Percentiles rank a stretch among this genome's conserved stretches.
Conservation (phyloP, 2,888 invertebrate genomes). For the Agriopis leucophaearia region DNA sequence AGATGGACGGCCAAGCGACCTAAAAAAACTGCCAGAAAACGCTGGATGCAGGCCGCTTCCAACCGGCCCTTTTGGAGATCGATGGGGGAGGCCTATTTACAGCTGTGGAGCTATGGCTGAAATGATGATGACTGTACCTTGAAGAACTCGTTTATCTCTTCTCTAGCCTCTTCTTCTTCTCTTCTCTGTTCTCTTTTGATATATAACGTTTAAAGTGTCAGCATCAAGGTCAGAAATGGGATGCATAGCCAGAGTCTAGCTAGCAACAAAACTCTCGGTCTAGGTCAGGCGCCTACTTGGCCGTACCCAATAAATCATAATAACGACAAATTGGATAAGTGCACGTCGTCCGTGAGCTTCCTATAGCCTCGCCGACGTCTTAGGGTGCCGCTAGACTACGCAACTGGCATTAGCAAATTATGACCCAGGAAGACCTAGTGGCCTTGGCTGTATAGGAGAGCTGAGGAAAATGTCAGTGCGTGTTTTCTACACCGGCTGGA, state of each 20-base stretch:
- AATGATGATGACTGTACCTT: too few relatives aligned
- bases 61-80: too few relatives aligned
- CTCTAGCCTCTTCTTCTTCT: too few relatives aligned
- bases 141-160: too few relatives aligned
- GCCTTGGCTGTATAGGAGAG: conserved; percentile 35
- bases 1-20: too few relatives aligned
- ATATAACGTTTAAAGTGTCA: too few relatives aligned
- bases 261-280: conserved; percentile 56
- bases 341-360: conserved; percentile 72
- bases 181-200: too few relatives aligned
- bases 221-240: too few relatives aligned
- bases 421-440: conserved; percentile 27
- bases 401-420: conserved; percentile 34
- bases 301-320: conserved; percentile 81
- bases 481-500: neutral
- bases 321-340: conserved; percentile 83
- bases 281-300: conserved; percentile 77
- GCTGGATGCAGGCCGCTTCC: too few relatives aligned
- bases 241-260: neutral
- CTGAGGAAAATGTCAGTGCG: conserved; percentile 15
- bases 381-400: conserved; percentile 58
- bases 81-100: too few relatives aligned
- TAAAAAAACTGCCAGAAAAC: too few relatives aligned
- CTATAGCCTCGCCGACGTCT: conserved; percentile 79
- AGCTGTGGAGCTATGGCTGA: too few relatives aligned